These are phyloP conservation scores for Catagonus wagneri DNA, from an alignment of 2,113 vertebrate genomes.

Conservation along the genomic window DNA sequence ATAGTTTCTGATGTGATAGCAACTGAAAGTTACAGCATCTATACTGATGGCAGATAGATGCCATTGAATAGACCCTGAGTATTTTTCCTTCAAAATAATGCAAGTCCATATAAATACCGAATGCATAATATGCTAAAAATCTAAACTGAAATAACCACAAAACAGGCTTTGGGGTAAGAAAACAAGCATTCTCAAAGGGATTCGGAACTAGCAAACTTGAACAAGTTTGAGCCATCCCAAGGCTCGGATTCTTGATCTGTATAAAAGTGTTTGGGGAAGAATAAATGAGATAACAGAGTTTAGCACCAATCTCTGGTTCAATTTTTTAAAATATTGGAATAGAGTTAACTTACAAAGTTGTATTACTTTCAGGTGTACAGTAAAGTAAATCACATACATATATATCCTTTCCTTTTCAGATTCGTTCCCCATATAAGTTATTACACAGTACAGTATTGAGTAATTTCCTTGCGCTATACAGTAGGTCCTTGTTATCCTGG, in stretches of 20 bases:
- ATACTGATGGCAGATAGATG: neutral
- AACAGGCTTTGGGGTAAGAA: neutral
- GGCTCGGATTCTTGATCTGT: neutral
- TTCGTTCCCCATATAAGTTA: too few relatives aligned
- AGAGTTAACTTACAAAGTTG: too few relatives aligned
- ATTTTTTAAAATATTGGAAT: too few relatives aligned
- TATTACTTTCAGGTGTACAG: too few relatives aligned
- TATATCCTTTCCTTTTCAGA: too few relatives aligned
- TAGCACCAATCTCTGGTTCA: neutral
- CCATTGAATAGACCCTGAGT: neutral
- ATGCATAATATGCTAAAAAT: neutral
- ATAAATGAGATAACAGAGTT: neutral
- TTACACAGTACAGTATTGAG: too few relatives aligned
- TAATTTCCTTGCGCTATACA: too few relatives aligned
- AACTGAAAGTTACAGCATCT: neutral
- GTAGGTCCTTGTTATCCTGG: too few relatives aligned
- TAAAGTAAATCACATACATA: too few relatives aligned
- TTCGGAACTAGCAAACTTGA: neutral
- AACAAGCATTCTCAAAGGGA: neutral
- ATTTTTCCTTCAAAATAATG: neutral
- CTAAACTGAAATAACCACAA: neutral
- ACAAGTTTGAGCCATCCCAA: neutral
- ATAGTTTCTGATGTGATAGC: neutral
- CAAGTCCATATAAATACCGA: neutral
- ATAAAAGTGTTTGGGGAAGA: neutral